phyloP scores from a whole-genome alignment of 2,113 vertebrate species.

The Todiramphus saurophagus region DNA sequence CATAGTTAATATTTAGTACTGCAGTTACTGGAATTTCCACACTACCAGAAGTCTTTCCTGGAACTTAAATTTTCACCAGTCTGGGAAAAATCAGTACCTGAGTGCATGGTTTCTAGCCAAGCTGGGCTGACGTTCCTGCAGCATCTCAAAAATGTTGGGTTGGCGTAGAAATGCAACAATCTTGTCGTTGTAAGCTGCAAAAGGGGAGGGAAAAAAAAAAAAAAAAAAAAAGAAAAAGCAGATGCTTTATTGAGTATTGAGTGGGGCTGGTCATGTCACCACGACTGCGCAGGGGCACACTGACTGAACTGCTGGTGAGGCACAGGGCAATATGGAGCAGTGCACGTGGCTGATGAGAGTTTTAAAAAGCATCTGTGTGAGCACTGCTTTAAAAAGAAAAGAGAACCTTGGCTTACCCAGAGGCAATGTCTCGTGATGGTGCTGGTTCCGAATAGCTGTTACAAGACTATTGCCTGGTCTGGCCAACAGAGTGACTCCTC shows the following conservation, averaged over 20 bases:
- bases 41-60: not conserved
- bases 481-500: constrained; percentile 85
- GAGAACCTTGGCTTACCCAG: constrained; percentile 67
- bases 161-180: constrained; percentile 97
- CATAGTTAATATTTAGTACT: not conserved
- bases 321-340: not conserved
- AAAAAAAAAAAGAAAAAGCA: not conserved
- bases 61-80: not conserved
- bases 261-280: not conserved
- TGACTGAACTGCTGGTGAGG: not conserved
- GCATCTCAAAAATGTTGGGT: constrained; percentile 95
- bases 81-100: constrained; percentile 76
- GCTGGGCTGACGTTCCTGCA: constrained; percentile 95
- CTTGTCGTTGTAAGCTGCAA: constrained; percentile 97
- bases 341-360: not conserved
- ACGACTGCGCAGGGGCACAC: not conserved
- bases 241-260: not conserved
- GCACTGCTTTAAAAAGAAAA: not conserved
- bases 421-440: constrained; percentile 84
- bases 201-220: not conserved
- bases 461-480: constrained; percentile 89
- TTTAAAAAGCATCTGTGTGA: not conserved
- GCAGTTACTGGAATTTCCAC: not conserved
- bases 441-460: constrained; percentile 89
- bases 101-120: constrained; percentile 90